Conservation (phyloP, 2,888 invertebrate genomes). For the Girardia tigrina region DNA sequence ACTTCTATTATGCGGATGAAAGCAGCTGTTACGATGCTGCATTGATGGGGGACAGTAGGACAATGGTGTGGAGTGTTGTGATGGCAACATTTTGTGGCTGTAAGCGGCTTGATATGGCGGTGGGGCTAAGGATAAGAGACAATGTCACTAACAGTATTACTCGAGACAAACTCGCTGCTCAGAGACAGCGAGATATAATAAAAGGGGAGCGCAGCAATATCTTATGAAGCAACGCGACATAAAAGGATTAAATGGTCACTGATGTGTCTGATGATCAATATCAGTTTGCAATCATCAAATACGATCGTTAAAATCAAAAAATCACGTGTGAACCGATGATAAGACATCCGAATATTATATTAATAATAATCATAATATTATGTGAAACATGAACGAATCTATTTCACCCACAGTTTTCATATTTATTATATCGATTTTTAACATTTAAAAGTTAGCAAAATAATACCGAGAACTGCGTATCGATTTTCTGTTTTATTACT, state of each 20-base stretch:
- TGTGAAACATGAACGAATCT: no score
- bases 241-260: slow-evolving; percentile 15
- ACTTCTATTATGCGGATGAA: slow-evolving; percentile 23
- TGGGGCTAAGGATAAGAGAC: slow-evolving; percentile 17
- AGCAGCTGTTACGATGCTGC: slow-evolving; percentile 13
- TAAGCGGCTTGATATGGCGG: slow-evolving; percentile 23
- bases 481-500: no score
- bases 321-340: slow-evolving; percentile 8
- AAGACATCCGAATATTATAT: neutral
- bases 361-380: neutral
- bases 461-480: no score
- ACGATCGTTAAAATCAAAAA: slow-evolving; percentile 15
- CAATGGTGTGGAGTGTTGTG: slow-evolving; percentile 20
- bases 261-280: slow-evolving; percentile 23
- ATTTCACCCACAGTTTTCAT: no score
- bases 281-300: slow-evolving; percentile 20
- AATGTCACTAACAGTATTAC: slow-evolving; percentile 20
- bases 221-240: slow-evolving; percentile 4
- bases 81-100: slow-evolving; percentile 19
- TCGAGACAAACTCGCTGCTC: slow-evolving; percentile 23
- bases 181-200: neutral
- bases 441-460: no score
- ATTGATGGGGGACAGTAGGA: slow-evolving; percentile 23
- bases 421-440: no score
- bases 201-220: slow-evolving; percentile 8